These are phyloP conservation scores for Nothocercus julius DNA, from an alignment of 2,113 vertebrate genomes.

Conservation along the genomic window DNA sequence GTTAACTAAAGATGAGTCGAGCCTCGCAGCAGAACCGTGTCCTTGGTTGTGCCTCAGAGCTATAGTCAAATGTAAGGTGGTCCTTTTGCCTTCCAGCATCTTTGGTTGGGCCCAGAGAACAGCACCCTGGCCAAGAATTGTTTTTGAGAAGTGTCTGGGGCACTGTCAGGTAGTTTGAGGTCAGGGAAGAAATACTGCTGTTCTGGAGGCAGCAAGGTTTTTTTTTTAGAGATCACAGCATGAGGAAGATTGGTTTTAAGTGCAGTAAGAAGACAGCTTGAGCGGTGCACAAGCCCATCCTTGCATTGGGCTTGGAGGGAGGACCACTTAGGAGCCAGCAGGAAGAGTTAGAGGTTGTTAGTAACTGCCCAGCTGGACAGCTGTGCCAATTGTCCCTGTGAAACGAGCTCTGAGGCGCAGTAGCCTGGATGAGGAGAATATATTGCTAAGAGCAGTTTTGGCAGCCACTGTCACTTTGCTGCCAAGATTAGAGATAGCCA, in stretches of 20 bases:
- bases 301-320: neutral
- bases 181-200: neutral
- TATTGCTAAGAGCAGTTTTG: neutral
- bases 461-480: neutral
- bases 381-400: neutral
- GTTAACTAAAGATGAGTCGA: neutral
- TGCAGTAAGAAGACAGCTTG: neutral
- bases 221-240: neutral
- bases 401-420: neutral
- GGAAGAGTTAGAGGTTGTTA: neutral
- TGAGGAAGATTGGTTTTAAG: neutral
- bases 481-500: constrained; percentile 1
- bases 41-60: neutral
- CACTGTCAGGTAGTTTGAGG: accelerated
- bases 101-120: neutral
- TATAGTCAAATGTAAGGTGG: accelerated
- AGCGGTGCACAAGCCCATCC: accelerated
- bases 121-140: neutral
- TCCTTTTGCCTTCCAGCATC: neutral
- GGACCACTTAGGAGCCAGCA: neutral
- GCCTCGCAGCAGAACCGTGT: neutral
- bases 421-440: neutral
- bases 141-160: neutral
- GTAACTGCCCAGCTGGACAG: neutral
- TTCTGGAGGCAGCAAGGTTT: neutral